These are phyloP conservation scores for Heterocephalus glaber DNA, from an alignment of 2,113 vertebrate species.

Conservation along the genomic window DNA sequence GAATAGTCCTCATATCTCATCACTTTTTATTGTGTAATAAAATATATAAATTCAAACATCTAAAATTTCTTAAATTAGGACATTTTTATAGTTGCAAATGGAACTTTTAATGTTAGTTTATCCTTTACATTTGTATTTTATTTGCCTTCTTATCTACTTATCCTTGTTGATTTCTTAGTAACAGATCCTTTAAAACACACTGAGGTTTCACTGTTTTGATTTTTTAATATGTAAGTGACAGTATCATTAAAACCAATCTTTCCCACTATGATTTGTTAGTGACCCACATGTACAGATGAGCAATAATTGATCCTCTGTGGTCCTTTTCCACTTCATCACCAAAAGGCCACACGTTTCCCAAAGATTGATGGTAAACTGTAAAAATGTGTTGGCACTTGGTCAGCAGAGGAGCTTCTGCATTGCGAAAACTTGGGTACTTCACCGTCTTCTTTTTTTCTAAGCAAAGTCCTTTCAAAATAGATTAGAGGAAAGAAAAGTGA, in stretches of 20 bases:
- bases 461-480: conserved; percentile 53
- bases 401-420: conserved; percentile 44
- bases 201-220: neutral
- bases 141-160: neutral
- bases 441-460: conserved; percentile 57
- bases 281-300: neutral
- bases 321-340: neutral
- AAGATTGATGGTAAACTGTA: neutral
- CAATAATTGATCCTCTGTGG: neutral
- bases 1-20: neutral
- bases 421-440: conserved; percentile 39
- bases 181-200: neutral
- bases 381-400: conserved; percentile 55
- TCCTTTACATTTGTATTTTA: neutral
- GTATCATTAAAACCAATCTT: conserved; percentile 18
- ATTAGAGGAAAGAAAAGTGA: neutral
- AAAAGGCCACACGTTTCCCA: neutral
- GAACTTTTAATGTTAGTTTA: neutral
- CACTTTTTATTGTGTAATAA: conserved; percentile 1
- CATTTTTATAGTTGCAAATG: conserved; percentile 41
- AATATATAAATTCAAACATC: neutral
- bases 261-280: neutral
- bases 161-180: conserved; percentile 6
- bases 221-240: neutral
- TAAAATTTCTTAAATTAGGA: conserved; percentile 18